A percentile compares a stretch with the other conserved stretches of the same genome.
These are phyloP conservation scores for Pseudachorutes palmiensis DNA, from an alignment of 1,140 invertebrate species.

Conservation along the genomic window DNA sequence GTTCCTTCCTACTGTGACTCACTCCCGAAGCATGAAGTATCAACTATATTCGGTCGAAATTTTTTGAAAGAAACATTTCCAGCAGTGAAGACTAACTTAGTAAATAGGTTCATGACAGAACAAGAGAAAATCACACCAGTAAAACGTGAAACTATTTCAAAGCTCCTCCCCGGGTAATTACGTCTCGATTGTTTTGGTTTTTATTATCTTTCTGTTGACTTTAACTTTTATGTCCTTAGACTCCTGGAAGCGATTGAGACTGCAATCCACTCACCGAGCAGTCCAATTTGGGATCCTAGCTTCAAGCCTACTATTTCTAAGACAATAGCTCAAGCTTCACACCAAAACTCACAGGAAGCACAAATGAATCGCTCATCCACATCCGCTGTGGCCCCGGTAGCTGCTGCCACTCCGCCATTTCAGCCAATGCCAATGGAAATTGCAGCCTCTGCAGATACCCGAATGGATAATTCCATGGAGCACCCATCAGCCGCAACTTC, in stretches of 20 bases:
- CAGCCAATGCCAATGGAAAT: conserved; percentile 36
- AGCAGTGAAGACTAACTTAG: conserved; percentile 76
- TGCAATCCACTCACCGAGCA: conserved; percentile 74
- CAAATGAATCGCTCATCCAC: conserved; percentile 18
- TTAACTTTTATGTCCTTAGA: conserved; percentile 14
- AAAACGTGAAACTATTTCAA: conserved; percentile 26
- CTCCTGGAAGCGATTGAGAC: conserved; percentile 79
- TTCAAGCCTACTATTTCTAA: conserved; percentile 58
- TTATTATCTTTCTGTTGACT: not conserved
- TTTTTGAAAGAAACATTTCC: conserved; percentile 78
- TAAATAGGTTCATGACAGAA: conserved; percentile 43
- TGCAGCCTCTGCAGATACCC: conserved; percentile 26
- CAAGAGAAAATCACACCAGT: conserved; percentile 30
- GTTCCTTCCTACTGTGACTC: conserved; percentile 92
- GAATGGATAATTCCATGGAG: conserved; percentile 22
- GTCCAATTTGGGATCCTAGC: conserved; percentile 88
- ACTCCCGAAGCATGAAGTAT: conserved; percentile 53
- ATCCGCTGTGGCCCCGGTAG: conserved; percentile 33
- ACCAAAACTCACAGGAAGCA: no score
- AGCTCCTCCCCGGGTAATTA: conserved; percentile 32
- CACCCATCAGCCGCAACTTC: conserved; percentile 22
- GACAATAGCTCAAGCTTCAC: conserved; percentile 36
- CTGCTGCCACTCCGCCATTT: conserved; percentile 27
- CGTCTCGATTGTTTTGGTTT: no score
- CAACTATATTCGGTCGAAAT: conserved; percentile 78